These are phyloP conservation scores for Isaurus tuberculatus DNA, from an alignment of 92 coral and sea anemone species.

Conservation along the genomic window DNA sequence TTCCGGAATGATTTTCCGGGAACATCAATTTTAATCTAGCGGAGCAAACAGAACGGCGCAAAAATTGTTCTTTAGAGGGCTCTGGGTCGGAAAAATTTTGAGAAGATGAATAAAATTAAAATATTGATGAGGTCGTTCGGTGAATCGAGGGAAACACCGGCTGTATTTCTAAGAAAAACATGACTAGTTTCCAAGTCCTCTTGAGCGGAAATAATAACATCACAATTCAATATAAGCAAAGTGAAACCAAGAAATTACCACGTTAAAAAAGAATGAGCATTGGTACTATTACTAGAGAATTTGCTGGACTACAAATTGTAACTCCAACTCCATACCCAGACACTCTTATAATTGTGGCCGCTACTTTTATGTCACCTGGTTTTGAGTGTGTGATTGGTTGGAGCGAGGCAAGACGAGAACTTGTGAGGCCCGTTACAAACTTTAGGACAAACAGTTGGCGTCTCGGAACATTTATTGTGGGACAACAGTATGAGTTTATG, in stretches of 20 bases:
- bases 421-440: too few relatives aligned
- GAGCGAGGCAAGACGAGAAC: constrained; percentile 33
- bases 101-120: too few relatives aligned
- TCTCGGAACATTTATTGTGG: constrained; percentile 3
- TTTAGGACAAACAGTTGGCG: constrained; percentile 27
- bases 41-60: too few relatives aligned
- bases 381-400: too few relatives aligned
- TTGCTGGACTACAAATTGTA: constrained; percentile 5
- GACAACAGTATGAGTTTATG: constrained; percentile 31
- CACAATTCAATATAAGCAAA: background rate
- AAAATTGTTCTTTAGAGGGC: too few relatives aligned
- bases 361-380: constrained; percentile 24
- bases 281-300: background rate
- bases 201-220: background rate
- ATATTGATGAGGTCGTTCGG: too few relatives aligned
- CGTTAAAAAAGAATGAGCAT: background rate
- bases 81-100: too few relatives aligned
- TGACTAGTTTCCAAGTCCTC: background rate
- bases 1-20: too few relatives aligned
- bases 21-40: too few relatives aligned
- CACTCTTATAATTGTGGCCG: background rate
- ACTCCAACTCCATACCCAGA: constrained; percentile 14
- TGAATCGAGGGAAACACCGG: too few relatives aligned
- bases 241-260: background rate
- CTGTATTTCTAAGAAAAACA: background rate